Evolutionary conservation across 1,140 invertebrate species (phyloP), one percentile per base, ranked within the genome.

Genomic region (Zaprionus nigranus): DNA sequence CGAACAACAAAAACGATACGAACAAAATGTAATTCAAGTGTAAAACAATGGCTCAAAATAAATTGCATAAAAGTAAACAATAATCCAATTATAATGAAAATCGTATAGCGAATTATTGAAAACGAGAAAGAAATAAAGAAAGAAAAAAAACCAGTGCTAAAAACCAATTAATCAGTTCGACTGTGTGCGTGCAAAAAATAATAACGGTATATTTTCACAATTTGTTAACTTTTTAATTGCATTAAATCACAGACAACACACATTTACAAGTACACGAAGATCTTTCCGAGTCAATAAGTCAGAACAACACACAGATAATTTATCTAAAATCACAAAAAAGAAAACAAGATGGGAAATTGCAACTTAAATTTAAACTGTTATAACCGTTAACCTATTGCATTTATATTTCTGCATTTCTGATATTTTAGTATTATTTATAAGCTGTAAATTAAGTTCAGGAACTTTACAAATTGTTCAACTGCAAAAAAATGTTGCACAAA

Each of bases 11-110:
- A 43, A 43, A 43, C 43, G 5, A 58, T 22, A 30, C 12, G 22
- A 70, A 54, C 51, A n/a, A 12, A 17, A 43, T 66, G 51, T 34
- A 68, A 36, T 46, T 58, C 43, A 75, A 60, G 24, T 46, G 78
- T 65, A 46, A 56, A 63, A 67, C 63, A 74, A 72, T 54, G 54
- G 77, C 84, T 88, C 80, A 85, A 79, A 34, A 64, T 69, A 66
- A 67, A 61, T 69, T 79, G 59, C 26, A 74, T 63, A 30, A 78
- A 60, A 43, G 22, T 38, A 54, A 49, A 59, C 43, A 59, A 49
- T 63, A 83, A 68, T 40, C 58, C 26, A 72, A 54, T 49, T 43
- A 59, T 34, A 61, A 46, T 17, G 40, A 46, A 58, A 64, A 54
- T 64, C 34, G 28, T 51, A 68, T 30, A 17, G 43, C 46, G 24